Evolutionary conservation across 2,888 invertebrate genomes (phyloP), one percentile per base, ranked within the genome.

Genomic region (Eupithecia dodoneata): DNA sequence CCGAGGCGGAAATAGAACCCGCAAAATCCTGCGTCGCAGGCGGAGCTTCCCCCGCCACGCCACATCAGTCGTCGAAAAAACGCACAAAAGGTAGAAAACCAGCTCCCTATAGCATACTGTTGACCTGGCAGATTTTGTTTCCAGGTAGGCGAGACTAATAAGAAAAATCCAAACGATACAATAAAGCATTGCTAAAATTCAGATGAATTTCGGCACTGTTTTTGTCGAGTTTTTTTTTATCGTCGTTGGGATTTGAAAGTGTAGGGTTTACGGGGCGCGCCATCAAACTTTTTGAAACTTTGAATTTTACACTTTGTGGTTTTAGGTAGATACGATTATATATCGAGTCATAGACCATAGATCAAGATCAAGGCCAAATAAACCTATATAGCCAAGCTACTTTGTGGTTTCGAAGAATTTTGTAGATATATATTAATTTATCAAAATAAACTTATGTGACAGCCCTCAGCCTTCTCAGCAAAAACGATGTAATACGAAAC

Each of bases 401-500:
- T 15, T 15, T 52, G 13, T n/a, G n/a, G 52, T 52, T 52, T 52
- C 6, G 15, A 52, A 52, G 15, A 52, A 52, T 52, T 52, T 15
- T 9, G 59, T 59, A 49, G 49, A 4, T 45, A 15, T 6, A 52
- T 30, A 30, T 4, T 18, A 30, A 59, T 59, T 18, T 12, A 12
- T 12, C 63, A 42, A 66, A 65, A 42, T 66, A 66, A 66, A 66
- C 6, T 42, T 10, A 42, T 42, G 42, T 15, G 66, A 4, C 66
- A 66, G 42, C 66, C 66, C 30, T 63, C 1, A 30, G 12, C 4
- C 6, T 42, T 42, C 66, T 13, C 66, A 66, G 42, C 66, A 42
- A 66, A 66, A 66, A 41, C 42, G 66, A 7, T 66, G 66, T 66
- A 42, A 66, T 66, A 66, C 66, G 42, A 42, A 66, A 66, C 66